Base-by-base conservation (phyloP, 2,797 vertebrate species). In the Bryconaethiops microstoma region DNA sequence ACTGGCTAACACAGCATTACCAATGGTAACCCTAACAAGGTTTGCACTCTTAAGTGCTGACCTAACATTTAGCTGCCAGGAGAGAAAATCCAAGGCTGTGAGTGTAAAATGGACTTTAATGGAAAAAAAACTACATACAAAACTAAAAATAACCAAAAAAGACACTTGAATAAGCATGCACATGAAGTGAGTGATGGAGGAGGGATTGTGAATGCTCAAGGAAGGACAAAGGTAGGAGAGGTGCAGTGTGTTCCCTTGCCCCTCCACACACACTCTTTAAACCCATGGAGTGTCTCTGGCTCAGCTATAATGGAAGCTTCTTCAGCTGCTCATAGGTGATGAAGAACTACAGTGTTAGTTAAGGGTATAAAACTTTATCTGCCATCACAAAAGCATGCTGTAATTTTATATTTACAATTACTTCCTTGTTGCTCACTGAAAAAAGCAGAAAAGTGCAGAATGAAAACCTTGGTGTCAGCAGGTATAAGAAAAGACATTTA, bases 251-350 rank as follows among this genome's bases (percentile, higher is more conserved):
- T 42, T 63, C 86, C 60, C 23, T 82, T 57, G 7, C 69, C 40
- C 60, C 63, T 80, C 77, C 48, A 48, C 82, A 84, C 70, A 17
- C 23, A 73, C 68, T 60, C 60, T 85, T 74, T 86, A 71, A 82
- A 17, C 5, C 74, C 35, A 68, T 73, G 65, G 48, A 35, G 79
- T 17, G 69, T 78, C 50, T 81, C 3, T 80, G 83, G 14, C 54
- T 21, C 84, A 23, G 72, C 95, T 96, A 98, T 90, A 98, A 96
- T 0, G 96, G 95, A 78, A 98, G 95, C 75, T 97, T 96, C 93
- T 98, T 97, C 92, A 99, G 85, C 92, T 99, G 97, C 92, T 99
- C 97, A 0, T 96, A 99, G 0, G 97, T 98, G 89, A 99, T 98
- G 95, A 99, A 99, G 94, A 99, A 99, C 97, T 99, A 94, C 83